Conservation (phyloP, 2,888 invertebrate genomes). For the Salticus scenicus region DNA sequence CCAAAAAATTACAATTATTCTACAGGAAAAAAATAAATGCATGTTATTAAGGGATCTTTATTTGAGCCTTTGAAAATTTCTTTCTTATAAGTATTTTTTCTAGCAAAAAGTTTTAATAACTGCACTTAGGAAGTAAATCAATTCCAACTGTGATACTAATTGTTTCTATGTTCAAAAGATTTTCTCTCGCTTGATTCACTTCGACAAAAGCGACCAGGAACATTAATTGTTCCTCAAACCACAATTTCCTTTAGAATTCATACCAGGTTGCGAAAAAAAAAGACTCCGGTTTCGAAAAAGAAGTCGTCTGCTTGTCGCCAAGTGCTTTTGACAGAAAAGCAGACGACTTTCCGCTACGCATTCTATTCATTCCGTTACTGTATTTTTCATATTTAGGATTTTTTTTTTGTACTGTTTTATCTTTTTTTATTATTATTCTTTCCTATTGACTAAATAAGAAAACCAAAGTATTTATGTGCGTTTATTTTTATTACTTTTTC, state of each 20-base stretch:
- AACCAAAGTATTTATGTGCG: no score
- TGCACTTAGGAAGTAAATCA: no score
- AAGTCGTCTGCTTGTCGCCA: conserved; percentile 59
- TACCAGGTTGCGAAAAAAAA: conserved; percentile 35
- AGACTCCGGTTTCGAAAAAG: conserved; percentile 50
- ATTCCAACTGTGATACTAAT: no score
- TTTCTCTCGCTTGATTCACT: background rate
- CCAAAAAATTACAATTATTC: no score
- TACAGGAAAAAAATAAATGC: no score
- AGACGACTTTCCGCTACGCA: conserved; percentile 49
- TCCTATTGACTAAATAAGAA: background rate
- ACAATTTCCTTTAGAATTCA: conserved; percentile 34
- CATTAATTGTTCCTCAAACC: background rate
- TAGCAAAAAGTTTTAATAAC: no score
- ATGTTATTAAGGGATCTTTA: no score
- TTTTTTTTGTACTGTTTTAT: no score
- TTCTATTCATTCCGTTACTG: conserved; percentile 45
- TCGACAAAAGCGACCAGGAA: background rate
- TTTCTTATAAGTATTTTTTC: no score
- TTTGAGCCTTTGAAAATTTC: no score
- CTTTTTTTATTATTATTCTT: background rate
- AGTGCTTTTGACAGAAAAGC: conserved; percentile 62
- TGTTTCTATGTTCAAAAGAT: no score
- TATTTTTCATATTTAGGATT: conserved; percentile 23
- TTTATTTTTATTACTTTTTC: no score